phyloP scores from a whole-genome alignment of 2,797 vertebrate genomes.

The Menidia menidia region DNA sequence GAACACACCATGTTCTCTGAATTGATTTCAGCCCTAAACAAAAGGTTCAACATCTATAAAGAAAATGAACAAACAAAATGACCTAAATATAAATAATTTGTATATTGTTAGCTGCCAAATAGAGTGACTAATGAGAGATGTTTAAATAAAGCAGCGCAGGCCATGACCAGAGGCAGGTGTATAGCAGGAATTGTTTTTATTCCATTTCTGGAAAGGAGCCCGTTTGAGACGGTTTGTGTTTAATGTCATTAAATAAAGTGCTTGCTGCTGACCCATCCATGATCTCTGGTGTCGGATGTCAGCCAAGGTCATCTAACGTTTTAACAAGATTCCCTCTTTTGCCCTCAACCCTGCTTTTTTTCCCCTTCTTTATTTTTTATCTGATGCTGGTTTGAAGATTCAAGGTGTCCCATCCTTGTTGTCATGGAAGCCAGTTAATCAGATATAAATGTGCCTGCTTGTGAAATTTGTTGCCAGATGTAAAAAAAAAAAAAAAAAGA shows the following conservation, averaged over 20 bases:
- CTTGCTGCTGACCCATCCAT: constrained; percentile 78
- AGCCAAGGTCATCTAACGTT: constrained; percentile 84
- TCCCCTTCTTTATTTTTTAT: constrained; percentile 45
- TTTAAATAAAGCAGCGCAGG: constrained; percentile 20
- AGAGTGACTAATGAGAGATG: constrained; percentile 1
- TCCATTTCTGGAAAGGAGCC: constrained; percentile 68
- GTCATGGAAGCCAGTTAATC: constrained; percentile 52
- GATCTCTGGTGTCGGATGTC: constrained; percentile 81
- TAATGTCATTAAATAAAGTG: constrained; percentile 86
- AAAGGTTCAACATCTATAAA: not conserved
- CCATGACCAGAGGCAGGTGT: constrained; percentile 44
- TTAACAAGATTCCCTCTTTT: constrained; percentile 83
- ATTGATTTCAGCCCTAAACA: not conserved
- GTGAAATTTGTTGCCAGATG: constrained; percentile 73
- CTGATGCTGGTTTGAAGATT: constrained; percentile 72
- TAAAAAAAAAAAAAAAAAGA: constrained; percentile 10
- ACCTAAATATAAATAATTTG: constrained; percentile 4
- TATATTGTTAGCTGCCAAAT: not conserved
- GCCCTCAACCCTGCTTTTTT: constrained; percentile 36
- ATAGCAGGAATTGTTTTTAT: constrained; percentile 42
- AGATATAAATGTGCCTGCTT: constrained; percentile 70
- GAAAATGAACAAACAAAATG: not conserved
- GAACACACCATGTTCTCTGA: not conserved
- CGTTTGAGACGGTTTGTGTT: constrained; percentile 69
- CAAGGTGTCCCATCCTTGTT: constrained; percentile 70